A percentile compares a stretch with the other conserved stretches of the same genome.
phyloP scores from a whole-genome alignment of 2,113 vertebrate species.

The Entelurus aequoreus region DNA sequence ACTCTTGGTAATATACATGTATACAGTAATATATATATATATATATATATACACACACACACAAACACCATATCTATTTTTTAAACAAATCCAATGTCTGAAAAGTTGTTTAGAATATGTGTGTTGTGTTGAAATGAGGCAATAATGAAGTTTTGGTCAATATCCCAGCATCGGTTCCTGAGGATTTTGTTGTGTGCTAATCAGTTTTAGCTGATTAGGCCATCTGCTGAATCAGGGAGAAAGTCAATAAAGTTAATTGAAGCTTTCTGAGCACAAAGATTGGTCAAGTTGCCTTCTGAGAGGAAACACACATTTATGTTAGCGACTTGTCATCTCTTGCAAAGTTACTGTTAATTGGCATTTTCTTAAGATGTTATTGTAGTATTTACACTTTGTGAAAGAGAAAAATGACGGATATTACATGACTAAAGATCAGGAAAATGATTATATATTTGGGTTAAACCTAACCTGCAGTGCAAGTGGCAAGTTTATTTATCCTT shows the following conservation, averaged over 20 bases:
- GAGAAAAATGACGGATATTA: too few species aligned
- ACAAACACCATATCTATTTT: conserved; percentile 71
- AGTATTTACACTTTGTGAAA: too few species aligned
- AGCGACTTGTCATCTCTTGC: too few species aligned
- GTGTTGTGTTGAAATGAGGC: conserved; percentile 63
- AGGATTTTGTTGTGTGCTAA: conserved; percentile 3
- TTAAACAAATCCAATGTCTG: conserved; percentile 61
- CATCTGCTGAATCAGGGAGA: background rate
- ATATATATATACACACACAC: conserved; percentile 6
- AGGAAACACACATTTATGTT: too few species aligned
- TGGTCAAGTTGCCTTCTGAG: too few species aligned
- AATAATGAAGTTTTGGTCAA: conserved; percentile 63
- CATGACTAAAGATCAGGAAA: too few species aligned
- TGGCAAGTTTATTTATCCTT: conserved; percentile 28
- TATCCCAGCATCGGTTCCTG: conserved; percentile 57
- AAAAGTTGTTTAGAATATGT: conserved; percentile 45
- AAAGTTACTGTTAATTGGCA: too few species aligned
- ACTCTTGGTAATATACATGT: conserved; percentile 70
- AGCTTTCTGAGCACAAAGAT: too few species aligned
- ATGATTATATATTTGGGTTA: too few species aligned
- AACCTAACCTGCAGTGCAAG: background rate
- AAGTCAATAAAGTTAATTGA: too few species aligned
- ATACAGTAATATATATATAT: conserved; percentile 48
- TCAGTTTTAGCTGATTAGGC: background rate
- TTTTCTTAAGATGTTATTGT: too few species aligned